phyloP scores from a whole-genome alignment of 2,888 invertebrate genomes.

The Drosophila longiperda region DNA sequence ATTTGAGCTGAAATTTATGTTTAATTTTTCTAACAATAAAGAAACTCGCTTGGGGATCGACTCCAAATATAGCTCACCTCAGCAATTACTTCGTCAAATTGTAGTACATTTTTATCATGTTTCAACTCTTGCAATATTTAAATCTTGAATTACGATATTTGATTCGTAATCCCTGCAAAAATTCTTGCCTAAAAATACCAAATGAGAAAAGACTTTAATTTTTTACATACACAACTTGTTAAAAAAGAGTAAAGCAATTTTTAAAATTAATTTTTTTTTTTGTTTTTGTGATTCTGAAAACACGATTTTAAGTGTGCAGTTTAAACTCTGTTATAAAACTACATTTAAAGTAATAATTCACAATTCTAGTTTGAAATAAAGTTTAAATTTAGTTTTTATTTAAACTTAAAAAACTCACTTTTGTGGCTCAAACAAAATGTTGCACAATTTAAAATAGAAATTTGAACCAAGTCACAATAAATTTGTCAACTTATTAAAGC shows the following conservation, averaged over 20 bases:
- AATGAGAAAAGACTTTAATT: not conserved
- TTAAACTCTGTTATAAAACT: not conserved
- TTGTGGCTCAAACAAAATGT: not conserved
- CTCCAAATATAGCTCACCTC: rapidly evolving
- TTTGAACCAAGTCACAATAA: not conserved
- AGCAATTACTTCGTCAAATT: no score
- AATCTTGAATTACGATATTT: not conserved
- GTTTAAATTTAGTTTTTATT: no score
- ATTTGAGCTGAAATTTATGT: no score
- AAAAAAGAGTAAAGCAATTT: not conserved
- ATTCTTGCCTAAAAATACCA: not conserved
- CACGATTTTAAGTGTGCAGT: not conserved
- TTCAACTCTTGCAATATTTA: not conserved
- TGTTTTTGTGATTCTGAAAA: not conserved
- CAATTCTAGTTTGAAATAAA: rapidly evolving
- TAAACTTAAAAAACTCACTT: not conserved
- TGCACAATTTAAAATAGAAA: not conserved
- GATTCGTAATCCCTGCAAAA: no score
- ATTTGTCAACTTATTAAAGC: not conserved
- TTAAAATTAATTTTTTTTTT: not conserved
- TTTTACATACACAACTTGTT: not conserved
- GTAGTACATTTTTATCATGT: no score
- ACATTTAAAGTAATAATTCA: not conserved
- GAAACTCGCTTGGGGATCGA: no score
- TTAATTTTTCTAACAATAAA: no score